These are phyloP conservation scores for Sarcophaga carnaria DNA, from an alignment of 2,888 invertebrate species.

Conservation along the genomic window DNA sequence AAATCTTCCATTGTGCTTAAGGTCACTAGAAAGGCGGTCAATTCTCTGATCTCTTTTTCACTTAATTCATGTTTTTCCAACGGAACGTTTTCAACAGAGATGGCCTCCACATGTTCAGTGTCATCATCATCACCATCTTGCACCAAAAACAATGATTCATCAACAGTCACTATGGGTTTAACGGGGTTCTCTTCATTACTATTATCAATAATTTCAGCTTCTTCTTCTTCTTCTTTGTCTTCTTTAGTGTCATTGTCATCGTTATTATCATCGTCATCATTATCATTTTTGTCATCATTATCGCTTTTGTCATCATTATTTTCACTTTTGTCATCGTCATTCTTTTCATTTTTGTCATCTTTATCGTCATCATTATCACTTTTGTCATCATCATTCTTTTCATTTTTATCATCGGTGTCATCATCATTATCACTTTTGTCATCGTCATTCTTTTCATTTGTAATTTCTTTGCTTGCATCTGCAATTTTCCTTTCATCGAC, in stretches of 20 bases:
- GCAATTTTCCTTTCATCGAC: not conserved
- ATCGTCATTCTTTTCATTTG: not conserved
- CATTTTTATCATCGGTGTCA: not conserved
- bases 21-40: slow-evolving; percentile 1
- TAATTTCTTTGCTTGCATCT: not conserved
- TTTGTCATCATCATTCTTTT: not conserved
- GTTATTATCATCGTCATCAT: not conserved
- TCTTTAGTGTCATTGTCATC: not conserved
- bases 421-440: not conserved
- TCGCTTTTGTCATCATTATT: not conserved
- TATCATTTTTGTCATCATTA: not conserved
- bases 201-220: not conserved
- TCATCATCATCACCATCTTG: not conserved
- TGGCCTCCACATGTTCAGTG: too few relatives aligned
- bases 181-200: not conserved
- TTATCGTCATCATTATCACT: slow-evolving; percentile 5
- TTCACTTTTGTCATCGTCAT: not conserved
- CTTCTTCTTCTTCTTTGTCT: not conserved
- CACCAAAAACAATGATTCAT: not conserved
- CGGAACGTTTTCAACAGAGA: not conserved
- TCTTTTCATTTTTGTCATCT: not conserved
- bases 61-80: not conserved
- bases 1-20: slow-evolving; percentile 23
- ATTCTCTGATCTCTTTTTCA: slow-evolving; percentile 37
- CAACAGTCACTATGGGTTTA: too few relatives aligned